phyloP scores from a whole-genome alignment of 2,797 vertebrate genomes.

The Mus caroli region DNA sequence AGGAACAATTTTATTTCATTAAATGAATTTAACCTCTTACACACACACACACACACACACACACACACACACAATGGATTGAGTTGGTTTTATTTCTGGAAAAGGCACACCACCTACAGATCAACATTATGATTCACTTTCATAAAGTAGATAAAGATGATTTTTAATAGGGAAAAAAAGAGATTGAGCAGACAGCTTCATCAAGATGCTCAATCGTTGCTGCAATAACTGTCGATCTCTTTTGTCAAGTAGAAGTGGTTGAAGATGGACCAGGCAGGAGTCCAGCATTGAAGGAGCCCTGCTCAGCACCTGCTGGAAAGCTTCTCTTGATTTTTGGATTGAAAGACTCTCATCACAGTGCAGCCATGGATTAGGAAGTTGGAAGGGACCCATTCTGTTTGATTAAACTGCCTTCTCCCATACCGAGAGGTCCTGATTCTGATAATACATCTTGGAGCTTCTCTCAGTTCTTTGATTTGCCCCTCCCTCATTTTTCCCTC shows the following conservation, averaged over 20 bases:
- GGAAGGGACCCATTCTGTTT: background rate
- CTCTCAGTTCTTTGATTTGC: background rate
- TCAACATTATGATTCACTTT: constrained; percentile 62
- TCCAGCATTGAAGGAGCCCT: background rate
- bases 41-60: background rate
- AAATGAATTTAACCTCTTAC: constrained; percentile 59
- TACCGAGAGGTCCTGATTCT: background rate
- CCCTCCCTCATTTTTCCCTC: background rate
- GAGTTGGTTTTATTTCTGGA: constrained; percentile 67
- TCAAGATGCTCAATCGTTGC: background rate
- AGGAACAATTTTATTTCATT: constrained; percentile 35
- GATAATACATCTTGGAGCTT: background rate
- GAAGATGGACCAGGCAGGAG: background rate
- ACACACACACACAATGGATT: background rate
- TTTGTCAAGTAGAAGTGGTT: background rate
- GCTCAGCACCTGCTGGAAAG: background rate
- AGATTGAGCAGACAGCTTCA: background rate
- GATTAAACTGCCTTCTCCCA: background rate
- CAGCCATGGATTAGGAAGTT: background rate
- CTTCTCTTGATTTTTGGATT: background rate
- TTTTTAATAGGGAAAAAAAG: background rate
- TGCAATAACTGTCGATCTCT: background rate
- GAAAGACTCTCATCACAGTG: background rate
- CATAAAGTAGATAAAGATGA: constrained; percentile 60
- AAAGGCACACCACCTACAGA: constrained; percentile 56